Base-by-base conservation (phyloP, 2,888 invertebrate genomes). In the Leptarthrus brevirostris region DNA sequence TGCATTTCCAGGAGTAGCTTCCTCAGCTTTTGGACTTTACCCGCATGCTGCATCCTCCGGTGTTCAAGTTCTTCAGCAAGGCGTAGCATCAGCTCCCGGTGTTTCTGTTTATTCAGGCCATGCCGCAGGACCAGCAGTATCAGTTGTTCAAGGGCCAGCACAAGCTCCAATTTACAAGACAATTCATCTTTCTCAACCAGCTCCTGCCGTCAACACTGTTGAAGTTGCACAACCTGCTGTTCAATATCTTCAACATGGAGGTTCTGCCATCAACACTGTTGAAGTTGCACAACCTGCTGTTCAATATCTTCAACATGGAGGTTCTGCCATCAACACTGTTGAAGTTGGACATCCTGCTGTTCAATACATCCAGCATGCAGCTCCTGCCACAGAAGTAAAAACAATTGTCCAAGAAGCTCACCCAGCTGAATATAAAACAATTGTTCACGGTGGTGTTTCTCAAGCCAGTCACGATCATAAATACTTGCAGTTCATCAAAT, bases 401-500 rank as follows among this genome's bases (percentile, higher is more conserved):
- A 26, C 22, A 6, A 47, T 64, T 47, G 56, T 56, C 14, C 56
- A 56, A 34, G 64, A 64, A 0, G 64, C 64, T 8, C 44, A 24
- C 22, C 64, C 64, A 26, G 64, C 24, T 22, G 64, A 64, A 14
- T 44, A 64, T 6, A 64, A 64, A 16, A 64, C 64, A 5, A 44
- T 64, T n/a, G 6, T 64, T 44, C 64, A 64, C 2, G 64, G 64
- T 14, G 56, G 26, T 12, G n/a, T n/a, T n/a, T n/a, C n/a, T n/a
- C 34, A 20, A 18, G 49, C 49, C 18, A 18, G 49, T 49, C 49
- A 49, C 12, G 49, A 64, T 10, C 24, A 22, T 16, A 64, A 64
- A 14, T 64, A 44, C 64, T 47, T 64, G 24, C 64, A 64, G 44
- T 64, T 36, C 24, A 20, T 64, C 12, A 64, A 64, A 44, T 64